A percentile compares a stretch with the other conserved stretches of the same genome.
phyloP scores from a whole-genome alignment of 2,797 vertebrate species.

The Hylomyscus alleni region DNA sequence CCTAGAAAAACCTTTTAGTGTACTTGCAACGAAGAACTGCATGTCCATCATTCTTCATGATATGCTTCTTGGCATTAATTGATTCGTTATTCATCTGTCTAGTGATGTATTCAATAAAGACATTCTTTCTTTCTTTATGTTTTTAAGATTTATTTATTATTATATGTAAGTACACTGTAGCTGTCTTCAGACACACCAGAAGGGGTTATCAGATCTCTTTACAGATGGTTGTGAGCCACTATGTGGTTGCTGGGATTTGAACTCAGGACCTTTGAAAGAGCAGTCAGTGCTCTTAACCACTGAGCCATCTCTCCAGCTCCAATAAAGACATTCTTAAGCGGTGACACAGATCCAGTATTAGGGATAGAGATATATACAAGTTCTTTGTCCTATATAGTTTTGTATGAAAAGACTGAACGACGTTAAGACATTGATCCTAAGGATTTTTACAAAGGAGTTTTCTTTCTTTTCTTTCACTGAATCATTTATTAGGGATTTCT shows the following conservation, averaged over 20 bases:
- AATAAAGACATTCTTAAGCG: slow-evolving; percentile 9
- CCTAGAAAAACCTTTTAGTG: slow-evolving; percentile 6
- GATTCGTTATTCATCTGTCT: background rate
- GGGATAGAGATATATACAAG: background rate
- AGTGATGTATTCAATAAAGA: slow-evolving; percentile 18
- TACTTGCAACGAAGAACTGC: background rate
- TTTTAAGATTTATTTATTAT: too few relatives aligned
- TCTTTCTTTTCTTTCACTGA: background rate
- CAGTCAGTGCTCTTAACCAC: too few relatives aligned
- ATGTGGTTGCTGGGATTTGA: too few relatives aligned
- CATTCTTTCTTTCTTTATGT: too few relatives aligned
- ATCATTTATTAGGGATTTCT: background rate
- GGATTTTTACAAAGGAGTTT: slow-evolving; percentile 1
- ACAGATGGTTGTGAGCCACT: too few relatives aligned
- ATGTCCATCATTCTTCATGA: background rate
- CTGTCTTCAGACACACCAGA: too few relatives aligned
- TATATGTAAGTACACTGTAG: too few relatives aligned
- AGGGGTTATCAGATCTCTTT: too few relatives aligned
- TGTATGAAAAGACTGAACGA: background rate
- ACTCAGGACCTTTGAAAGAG: too few relatives aligned
- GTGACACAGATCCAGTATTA: background rate
- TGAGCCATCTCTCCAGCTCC: too few relatives aligned
- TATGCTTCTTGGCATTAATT: background rate
- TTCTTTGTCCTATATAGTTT: background rate
- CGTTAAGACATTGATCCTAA: slow-evolving; percentile 1